Base-by-base conservation (phyloP, 2,797 vertebrate genomes). In the Heterohyrax brucei region DNA sequence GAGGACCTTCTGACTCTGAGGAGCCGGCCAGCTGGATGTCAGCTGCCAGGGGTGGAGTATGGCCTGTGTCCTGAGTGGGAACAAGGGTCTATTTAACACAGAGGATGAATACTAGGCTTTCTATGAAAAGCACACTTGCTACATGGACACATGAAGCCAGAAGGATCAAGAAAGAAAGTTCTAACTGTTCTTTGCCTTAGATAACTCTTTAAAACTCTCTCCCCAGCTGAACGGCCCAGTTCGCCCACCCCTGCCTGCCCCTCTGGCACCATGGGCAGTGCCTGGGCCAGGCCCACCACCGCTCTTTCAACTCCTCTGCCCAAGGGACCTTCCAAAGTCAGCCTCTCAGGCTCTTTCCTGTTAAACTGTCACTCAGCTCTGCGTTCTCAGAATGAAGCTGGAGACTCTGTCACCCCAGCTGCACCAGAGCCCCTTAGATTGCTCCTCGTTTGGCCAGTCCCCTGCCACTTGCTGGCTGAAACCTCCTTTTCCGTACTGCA, bases 41-140 rank as follows among this genome's bases (percentile, higher is more conserved):
- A 97, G 95, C 93, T 95, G 93, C 48, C 30, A 6, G 66, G 50
- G 39, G 28, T 19, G 5, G 24, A n/a, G 16, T 1, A 0, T 39
- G 80, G 82, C 75, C 53, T 53, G 18, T 53, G 87, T 50, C 4
- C 78, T 21, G 68, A 89, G 64, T 26, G 16, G 22, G 79, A 66
- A 94, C 93, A 95, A 85, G 46, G 0, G 8, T 33, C 61, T 62
- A 73, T 94, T 97, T 80, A 89, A 73, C 50, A 14, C 0, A 4
- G 77, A 76, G 84, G 68, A 77, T 81, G 84, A 83, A 56, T 66
- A 26, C 77, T 66, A 22, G 95, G 30, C 84, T 81, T 26, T 96
- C 64, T 87, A 64, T 66, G 93, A 13, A 90, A 56, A 83, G 39
- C 93, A 87, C 92, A 81, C 26, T 44, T 87, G 92, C 61, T 30